A percentile compares a stretch with the other conserved stretches of the same genome.
phyloP scores from a whole-genome alignment of 2,113 vertebrate genomes.

The Odocoileus hemionus region DNA sequence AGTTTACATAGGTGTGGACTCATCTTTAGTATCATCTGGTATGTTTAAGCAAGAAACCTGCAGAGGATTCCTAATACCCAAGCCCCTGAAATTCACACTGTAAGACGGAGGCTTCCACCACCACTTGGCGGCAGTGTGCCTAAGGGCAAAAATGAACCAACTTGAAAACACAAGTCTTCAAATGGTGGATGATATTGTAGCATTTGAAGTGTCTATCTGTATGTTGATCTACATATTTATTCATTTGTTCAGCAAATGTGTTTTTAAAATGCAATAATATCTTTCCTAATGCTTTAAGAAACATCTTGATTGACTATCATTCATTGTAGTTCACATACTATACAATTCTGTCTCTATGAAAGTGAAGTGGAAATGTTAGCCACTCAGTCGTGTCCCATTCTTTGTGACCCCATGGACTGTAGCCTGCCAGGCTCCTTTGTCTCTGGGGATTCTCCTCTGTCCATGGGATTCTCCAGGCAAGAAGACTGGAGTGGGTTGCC shows the following conservation, averaged over 20 bases:
- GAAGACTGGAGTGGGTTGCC: not conserved
- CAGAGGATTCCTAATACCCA: not conserved
- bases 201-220: not conserved
- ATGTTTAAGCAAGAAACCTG: not conserved
- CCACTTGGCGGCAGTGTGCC: not conserved
- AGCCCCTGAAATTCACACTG: not conserved
- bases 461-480: not conserved
- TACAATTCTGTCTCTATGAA: not conserved
- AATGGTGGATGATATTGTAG: not conserved
- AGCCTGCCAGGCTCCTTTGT: not conserved
- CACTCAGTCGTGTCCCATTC: fast-evolving
- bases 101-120: not conserved
- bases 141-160: not conserved
- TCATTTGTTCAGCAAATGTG: not conserved
- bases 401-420: not conserved
- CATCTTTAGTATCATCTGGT: not conserved
- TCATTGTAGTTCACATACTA: not conserved
- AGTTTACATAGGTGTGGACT: not conserved
- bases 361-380: not conserved
- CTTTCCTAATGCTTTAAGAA: not conserved
- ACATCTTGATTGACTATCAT: not conserved
- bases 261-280: not conserved
- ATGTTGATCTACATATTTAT: not conserved
- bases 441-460: not conserved
- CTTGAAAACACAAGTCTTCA: not conserved